These are phyloP conservation scores for Tenthredo livida DNA, from an alignment of 2,888 invertebrate genomes.

Conservation along the genomic window DNA sequence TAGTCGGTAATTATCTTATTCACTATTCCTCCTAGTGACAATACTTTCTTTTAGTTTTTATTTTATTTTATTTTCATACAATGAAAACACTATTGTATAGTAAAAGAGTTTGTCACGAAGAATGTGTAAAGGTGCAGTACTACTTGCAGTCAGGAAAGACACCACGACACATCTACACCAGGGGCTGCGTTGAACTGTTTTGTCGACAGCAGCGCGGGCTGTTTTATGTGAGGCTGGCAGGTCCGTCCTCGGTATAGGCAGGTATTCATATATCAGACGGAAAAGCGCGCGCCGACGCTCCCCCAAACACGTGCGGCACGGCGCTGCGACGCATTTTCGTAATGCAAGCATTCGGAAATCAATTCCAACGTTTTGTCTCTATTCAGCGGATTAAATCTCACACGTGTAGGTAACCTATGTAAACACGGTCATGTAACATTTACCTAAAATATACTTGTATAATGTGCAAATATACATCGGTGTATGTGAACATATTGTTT, in stretches of 20 bases:
- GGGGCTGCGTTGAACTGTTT: constrained; percentile 40
- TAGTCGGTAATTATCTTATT: not conserved
- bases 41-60: not conserved
- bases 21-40: not conserved
- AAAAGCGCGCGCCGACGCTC: constrained; percentile 42
- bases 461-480: too few relatives aligned
- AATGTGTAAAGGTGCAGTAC: not conserved
- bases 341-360: constrained; percentile 35
- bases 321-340: constrained; percentile 45
- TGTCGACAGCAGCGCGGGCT: constrained; percentile 21
- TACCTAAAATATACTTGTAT: too few relatives aligned
- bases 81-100: not conserved
- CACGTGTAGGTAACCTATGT: not conserved
- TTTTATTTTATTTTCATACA: not conserved
- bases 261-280: constrained; percentile 33
- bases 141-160: not conserved
- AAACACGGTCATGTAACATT: too few relatives aligned
- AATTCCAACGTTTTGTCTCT: constrained; percentile 30
- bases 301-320: constrained; percentile 37
- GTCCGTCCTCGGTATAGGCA: constrained; percentile 15
- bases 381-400: constrained; percentile 15
- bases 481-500: not conserved
- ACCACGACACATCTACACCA: constrained; percentile 20
- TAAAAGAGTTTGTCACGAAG: not conserved
- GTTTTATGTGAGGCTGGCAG: constrained; percentile 40